Base-by-base conservation (phyloP, 2,797 vertebrate species). In the Sebastiscus albofasciatus region DNA sequence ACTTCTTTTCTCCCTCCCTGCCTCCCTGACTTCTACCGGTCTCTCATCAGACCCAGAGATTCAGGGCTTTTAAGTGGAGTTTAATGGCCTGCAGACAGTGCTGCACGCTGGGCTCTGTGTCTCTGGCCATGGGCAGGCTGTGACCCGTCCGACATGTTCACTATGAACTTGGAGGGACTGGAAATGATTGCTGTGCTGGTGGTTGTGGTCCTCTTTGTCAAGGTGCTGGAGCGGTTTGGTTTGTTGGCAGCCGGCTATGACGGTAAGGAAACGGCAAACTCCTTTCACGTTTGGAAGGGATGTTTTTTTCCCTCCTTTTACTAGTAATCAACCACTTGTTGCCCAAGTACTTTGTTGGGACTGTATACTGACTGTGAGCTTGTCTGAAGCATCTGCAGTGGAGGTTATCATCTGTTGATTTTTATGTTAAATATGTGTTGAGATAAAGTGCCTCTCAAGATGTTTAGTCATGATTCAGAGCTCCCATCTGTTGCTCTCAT, bases 91-190 rank as follows among this genome's bases (percentile, higher is more conserved):
- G 93, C 91, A 93, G 92, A 89, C 93, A 7, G 85, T 27, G 81
- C 79, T n/a, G 90, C 80, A 90, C 85, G 85, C 89, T 85, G 92
- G 95, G 77, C 94, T 81, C 90, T 93, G 77, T 61, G 71, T 87
- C 61, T 61, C 22, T 46, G 91, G 93, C 94, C 92, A 94, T 92
- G 94, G 93, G 92, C 91, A 94, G 94, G 95, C 93, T 93, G 96
- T 98, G 97, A 97, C 96, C 96, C 93, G 92, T 89, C 95, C 70
- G 83, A 83, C 84, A 93, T 88, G 89, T 86, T 95, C 94, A 95
- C 87, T 94, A 97, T 99, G 98, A 98, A 98, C 97, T 96, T 98
- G 95, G 98, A 99, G 94, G 98, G 98, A 87, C 97, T 99, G 92
- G 98, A 99, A 87, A 99, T 99, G 98, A 99, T 99, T 89, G 98